phyloP scores from a whole-genome alignment of 1,140 invertebrate species.

The Drosophila simulans region DNA sequence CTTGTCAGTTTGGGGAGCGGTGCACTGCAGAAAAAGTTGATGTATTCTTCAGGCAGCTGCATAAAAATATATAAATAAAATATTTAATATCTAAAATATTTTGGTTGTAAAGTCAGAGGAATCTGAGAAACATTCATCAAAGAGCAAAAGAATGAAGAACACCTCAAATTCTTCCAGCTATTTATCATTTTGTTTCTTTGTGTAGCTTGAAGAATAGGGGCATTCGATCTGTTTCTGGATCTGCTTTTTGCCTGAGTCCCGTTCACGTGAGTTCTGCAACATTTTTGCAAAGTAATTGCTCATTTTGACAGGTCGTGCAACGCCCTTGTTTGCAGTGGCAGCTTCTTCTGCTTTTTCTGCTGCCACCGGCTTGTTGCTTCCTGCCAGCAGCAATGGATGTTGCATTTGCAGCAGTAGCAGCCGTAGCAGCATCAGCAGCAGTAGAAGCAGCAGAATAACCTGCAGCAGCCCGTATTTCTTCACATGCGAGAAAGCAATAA shows the following conservation, averaged over 20 bases:
- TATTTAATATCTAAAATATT: too few relatives aligned
- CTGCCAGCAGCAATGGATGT: slow-evolving; percentile 56
- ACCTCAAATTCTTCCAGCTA: background rate
- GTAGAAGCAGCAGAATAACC: slow-evolving; percentile 36
- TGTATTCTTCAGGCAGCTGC: background rate
- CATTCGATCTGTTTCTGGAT: slow-evolving; percentile 18
- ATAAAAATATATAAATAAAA: too few relatives aligned
- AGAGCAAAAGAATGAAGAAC: too few relatives aligned
- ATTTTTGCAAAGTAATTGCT: slow-evolving; percentile 83
- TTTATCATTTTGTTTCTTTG: background rate
- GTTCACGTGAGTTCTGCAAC: slow-evolving; percentile 77
- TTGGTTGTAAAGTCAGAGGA: too few relatives aligned
- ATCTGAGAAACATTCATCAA: too few relatives aligned
- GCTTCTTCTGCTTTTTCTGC: slow-evolving; percentile 20
- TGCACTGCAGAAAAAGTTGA: slow-evolving; percentile 7
- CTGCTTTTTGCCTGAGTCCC: slow-evolving; percentile 31
- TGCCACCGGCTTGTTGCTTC: slow-evolving; percentile 69
- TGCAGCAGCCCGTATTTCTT: slow-evolving; percentile 57
- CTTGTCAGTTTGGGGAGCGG: slow-evolving; percentile 36
- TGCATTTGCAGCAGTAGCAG: slow-evolving; percentile 20
- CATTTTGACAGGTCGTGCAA: slow-evolving; percentile 81
- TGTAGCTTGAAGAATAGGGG: slow-evolving; percentile 29
- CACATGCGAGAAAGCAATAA: slow-evolving; percentile 78
- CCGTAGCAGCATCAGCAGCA: slow-evolving; percentile 6
- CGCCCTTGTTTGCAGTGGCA: slow-evolving; percentile 71